Percentiles rank a stretch among this genome's conserved stretches.
Evolutionary conservation across 1,140 invertebrate genomes (phyloP).

Genomic region (Psilanteris sp.): DNA sequence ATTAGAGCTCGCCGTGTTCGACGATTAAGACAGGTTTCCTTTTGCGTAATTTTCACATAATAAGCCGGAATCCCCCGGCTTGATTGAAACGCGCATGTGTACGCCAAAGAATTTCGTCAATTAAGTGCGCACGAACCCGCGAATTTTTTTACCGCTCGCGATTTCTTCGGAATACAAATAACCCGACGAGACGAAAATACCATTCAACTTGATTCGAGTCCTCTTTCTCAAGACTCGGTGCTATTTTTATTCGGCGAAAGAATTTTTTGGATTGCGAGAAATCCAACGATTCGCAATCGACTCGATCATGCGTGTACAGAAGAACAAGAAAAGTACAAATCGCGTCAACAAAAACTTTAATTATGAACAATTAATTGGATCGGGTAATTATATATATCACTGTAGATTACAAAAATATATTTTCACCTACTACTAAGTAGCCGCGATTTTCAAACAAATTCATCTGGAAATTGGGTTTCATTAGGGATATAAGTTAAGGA

Average conservation of each 20-base stretch:
- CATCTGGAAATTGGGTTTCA: no score
- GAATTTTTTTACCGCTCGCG: slow-evolving; percentile 42
- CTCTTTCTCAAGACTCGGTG: slow-evolving; percentile 21
- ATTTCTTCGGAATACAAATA: slow-evolving; percentile 59
- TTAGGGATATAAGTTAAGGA: no score
- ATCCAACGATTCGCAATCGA: slow-evolving; percentile 1
- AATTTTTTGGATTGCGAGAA: slow-evolving; percentile 43
- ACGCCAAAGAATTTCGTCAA: slow-evolving; percentile 59
- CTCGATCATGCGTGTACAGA: no score
- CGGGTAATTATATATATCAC: no score
- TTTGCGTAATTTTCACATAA: slow-evolving; percentile 63
- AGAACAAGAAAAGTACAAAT: no score
- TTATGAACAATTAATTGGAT: no score
- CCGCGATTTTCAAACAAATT: no score
- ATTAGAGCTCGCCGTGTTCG: slow-evolving; percentile 50
- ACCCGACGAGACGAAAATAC: slow-evolving; percentile 48
- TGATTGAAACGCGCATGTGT: slow-evolving; percentile 58
- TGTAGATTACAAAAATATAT: no score
- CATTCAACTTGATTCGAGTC: slow-evolving; percentile 19
- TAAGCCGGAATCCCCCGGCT: slow-evolving; percentile 43
- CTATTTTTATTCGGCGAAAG: slow-evolving; percentile 43
- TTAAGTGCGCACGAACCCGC: slow-evolving; percentile 55
- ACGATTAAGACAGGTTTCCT: slow-evolving; percentile 58
- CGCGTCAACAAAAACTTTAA: no score
- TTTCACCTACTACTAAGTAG: no score